Base-by-base conservation (phyloP, 2,113 vertebrate genomes). In the Rhineura floridana region DNA sequence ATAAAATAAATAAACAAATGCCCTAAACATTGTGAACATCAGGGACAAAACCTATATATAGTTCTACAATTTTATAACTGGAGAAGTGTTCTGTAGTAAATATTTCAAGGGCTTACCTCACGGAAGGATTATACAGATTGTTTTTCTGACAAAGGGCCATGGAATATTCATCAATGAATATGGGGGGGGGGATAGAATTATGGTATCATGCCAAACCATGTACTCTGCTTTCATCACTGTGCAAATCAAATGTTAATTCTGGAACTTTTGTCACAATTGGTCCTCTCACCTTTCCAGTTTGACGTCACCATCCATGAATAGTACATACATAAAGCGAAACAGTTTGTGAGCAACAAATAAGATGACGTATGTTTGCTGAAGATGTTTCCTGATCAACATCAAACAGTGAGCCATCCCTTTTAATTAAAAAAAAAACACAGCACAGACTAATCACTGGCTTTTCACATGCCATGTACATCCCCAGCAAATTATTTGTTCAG, bases 321-420 rank as follows among this genome's bases (percentile, higher is more conserved):
- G 36, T 11, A 62, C n/a, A 81, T 50, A 44, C 3, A 30, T 65
- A 90, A n/a, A 75, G 89, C 13, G 84, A 91, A 92, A 63, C 23
- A 70, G 42, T 39, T 86, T 46, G 59, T 1, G 7, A 17, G 84
- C 70, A 90, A 86, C 46, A 23, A 81, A 28, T 12, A 63, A 15
- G 19, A 77, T 80, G 86, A 87, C 67, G 78, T 59, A 33, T 11
- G 21, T 63, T 50, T 63, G 25, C 52, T 48, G 83, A 81, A 80
- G 76, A 73, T 48, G 70, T 81, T 89, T 81, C 67, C 83, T 81
- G 77, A 63, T 73, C 83, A 89, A 73, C 44, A 86, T 39, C 67
- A 81, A 80, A 85, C 50, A 65, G 59, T 52, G n/a, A 67, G 19
- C 78, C 46, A 50, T 75, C 70, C 46, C 76, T 50, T 65, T 72